Percentiles rank a stretch among this genome's conserved stretches.
phyloP scores from a whole-genome alignment of 2,797 vertebrate species.

The Eulemur mongoz region DNA sequence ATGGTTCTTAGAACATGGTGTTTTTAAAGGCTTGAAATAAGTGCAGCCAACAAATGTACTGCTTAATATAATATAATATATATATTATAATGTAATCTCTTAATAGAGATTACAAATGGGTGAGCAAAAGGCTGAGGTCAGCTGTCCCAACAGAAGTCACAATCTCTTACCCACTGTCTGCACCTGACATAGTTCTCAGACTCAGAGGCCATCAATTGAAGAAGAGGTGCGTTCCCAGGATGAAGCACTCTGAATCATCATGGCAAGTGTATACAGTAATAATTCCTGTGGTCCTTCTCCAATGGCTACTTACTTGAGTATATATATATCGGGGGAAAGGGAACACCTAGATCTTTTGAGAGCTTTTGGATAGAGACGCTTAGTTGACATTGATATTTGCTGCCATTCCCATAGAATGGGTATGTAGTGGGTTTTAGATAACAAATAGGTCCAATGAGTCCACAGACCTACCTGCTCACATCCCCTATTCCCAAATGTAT shows the following conservation, averaged over 20 bases:
- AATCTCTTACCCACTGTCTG: background rate
- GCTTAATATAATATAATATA: background rate
- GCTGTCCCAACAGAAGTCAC: background rate
- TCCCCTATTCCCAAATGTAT: background rate
- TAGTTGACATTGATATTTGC: background rate
- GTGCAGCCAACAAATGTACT: background rate
- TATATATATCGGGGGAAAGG: background rate
- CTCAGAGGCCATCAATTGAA: background rate
- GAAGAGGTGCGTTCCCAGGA: background rate
- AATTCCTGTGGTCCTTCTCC: background rate
- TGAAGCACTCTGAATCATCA: background rate
- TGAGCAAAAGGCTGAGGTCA: background rate
- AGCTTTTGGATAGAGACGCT: background rate
- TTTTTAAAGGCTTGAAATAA: background rate
- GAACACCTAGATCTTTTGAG: background rate
- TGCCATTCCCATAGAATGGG: background rate
- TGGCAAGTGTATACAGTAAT: background rate
- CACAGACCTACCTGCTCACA: background rate
- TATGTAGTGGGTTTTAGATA: background rate
- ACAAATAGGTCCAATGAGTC: background rate
- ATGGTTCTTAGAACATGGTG: background rate
- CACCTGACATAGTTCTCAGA: background rate
- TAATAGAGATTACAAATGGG: background rate
- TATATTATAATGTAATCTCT: too few relatives aligned
- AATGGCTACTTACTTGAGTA: background rate